These are phyloP conservation scores for Prochilodus magdalenae DNA, from an alignment of 2,113 vertebrate genomes.

Conservation along the genomic window DNA sequence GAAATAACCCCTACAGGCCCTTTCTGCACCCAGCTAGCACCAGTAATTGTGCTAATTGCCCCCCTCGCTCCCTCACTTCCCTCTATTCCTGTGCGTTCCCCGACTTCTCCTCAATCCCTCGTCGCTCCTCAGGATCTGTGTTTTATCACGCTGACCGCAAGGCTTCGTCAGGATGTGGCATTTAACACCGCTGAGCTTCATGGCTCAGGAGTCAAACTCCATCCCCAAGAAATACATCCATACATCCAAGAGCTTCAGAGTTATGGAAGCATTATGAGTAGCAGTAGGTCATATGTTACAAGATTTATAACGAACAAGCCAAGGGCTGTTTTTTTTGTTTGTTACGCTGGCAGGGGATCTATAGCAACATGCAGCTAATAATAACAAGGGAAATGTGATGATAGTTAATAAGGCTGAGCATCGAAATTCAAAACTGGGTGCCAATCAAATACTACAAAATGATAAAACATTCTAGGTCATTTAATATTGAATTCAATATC, in stretches of 20 bases:
- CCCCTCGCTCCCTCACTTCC: constrained; percentile 7
- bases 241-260: background rate
- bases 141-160: constrained; percentile 36
- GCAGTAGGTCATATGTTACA: background rate
- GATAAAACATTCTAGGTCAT: no score
- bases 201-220: background rate
- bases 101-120: constrained; percentile 36
- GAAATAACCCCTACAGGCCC: background rate
- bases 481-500: no score
- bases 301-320: background rate
- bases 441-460: no score
- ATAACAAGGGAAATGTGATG: background rate
- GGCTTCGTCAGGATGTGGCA: constrained; percentile 4
- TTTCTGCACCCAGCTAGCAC: background rate
- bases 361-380: no score
- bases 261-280: background rate
- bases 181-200: constrained; percentile 19
- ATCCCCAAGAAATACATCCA: background rate
- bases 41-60: constrained; percentile 54
- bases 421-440: background rate
- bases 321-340: no score
- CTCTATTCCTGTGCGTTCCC: background rate
- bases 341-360: no score
- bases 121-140: constrained; percentile 9
- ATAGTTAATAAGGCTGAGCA: background rate